phyloP scores from a whole-genome alignment of 2,113 vertebrate species.

The Osmerus mordax region DNA sequence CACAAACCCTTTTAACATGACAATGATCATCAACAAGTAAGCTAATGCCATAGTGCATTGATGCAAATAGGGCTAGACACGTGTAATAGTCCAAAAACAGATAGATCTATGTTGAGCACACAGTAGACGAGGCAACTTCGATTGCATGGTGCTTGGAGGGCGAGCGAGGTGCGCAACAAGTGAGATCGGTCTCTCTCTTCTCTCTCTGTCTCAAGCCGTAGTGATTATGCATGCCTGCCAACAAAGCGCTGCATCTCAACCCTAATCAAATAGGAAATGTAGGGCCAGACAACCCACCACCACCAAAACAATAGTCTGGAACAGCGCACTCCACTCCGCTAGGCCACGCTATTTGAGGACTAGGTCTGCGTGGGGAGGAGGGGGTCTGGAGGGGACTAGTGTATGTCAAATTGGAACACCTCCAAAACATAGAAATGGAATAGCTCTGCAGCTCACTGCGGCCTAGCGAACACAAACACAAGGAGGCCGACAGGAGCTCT shows the following conservation, averaged over 20 bases:
- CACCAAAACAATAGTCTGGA: slow-evolving; percentile 62
- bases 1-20: slow-evolving; percentile 15
- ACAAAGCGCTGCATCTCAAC: slow-evolving; percentile 55
- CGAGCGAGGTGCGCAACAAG: slow-evolving; percentile 63
- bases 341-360: slow-evolving; percentile 41
- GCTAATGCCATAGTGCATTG: background rate
- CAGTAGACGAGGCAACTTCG: too few relatives aligned
- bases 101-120: slow-evolving; percentile 3
- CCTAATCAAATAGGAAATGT: slow-evolving; percentile 71
- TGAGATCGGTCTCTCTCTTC: slow-evolving; percentile 37
- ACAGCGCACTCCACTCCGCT: slow-evolving; percentile 44
- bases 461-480: slow-evolving; percentile 62
- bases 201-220: background rate
- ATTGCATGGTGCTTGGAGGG: background rate
- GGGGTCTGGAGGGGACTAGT: background rate
- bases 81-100: background rate
- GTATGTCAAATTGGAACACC: background rate
- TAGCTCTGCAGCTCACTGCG: slow-evolving; percentile 37
- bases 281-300: slow-evolving; percentile 60
- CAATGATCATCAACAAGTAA: slow-evolving; percentile 18
- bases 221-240: slow-evolving; percentile 65
- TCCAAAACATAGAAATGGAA: background rate
- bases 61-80: too few relatives aligned
- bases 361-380: background rate
- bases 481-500: slow-evolving; percentile 38